Base-by-base conservation (phyloP, 2,797 vertebrate genomes). In the Enoplosus armatus region DNA sequence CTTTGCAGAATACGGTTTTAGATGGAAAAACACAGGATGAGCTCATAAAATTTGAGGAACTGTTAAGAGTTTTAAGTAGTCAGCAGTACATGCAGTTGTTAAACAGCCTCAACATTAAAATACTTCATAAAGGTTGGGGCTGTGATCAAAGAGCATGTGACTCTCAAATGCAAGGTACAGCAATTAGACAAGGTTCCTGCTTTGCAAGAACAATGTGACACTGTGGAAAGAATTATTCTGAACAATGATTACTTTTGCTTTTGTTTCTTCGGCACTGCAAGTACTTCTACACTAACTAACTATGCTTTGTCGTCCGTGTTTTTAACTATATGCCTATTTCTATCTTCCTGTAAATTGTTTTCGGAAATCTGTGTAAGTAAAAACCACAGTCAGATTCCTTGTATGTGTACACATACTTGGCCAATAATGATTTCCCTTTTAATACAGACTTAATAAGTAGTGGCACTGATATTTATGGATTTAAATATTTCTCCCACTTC, bases 1-100 rank as follows among this genome's bases (percentile, higher is more conserved):
- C 37, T 4, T 58, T 31, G 1, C 22, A 75, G 27, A 55, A 4
- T 12, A 35, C n/a, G 3, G n/a, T 22, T 58, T 80, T 3, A 14
- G 4, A 68, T 26, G 5, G 14, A 81, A 79, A 73, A 54, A n/a
- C 43, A 45, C 31, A 48, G 18, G n/a, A 35, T 26, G 14, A n/a
- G 29, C 37, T 35, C 0, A n/a, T 50, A 26, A 54, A 47, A 26
- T 58, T 1, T 56, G 18, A 33, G 5, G 14, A 24, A 55, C 14
- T 11, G 27, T 35, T 16, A 47, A n/a, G 15, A 11, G 15, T 72
- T 54, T 41, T 24, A 27, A 62, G 16, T 24, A 50, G 15, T 29
- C 24, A 27, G 24, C 41, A 45, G 37, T 29, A 26, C 18, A n/a
- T 11, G 31, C 0, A 53, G 47, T 18, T 62, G 20, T 47, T 41